A percentile compares a stretch with the other conserved stretches of the same genome.
Evolutionary conservation across 1,140 invertebrate genomes (phyloP).

Genomic region (Anoplophora glabripennis): DNA sequence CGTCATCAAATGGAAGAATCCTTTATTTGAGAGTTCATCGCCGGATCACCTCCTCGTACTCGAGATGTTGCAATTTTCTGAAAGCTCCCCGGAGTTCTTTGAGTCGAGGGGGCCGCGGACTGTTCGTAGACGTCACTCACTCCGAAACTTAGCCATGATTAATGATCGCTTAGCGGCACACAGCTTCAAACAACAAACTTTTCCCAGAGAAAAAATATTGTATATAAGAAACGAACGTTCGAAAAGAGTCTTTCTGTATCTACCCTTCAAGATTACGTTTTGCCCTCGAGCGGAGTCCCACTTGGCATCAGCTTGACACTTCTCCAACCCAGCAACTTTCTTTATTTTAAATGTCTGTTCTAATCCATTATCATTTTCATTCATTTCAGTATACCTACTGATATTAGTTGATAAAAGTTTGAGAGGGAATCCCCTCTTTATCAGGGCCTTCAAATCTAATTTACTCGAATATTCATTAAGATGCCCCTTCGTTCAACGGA

Average conservation of each 20-base stretch:
- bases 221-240: slow-evolving; percentile 56
- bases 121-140: slow-evolving; percentile 56
- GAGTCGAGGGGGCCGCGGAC: slow-evolving; percentile 32
- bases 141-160: slow-evolving; percentile 60
- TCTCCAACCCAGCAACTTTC: slow-evolving; percentile 16
- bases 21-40: slow-evolving; percentile 44
- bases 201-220: slow-evolving; percentile 58
- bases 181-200: slow-evolving; percentile 65
- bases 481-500: no score
- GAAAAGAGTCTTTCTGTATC: slow-evolving; percentile 48
- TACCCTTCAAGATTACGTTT: slow-evolving; percentile 47
- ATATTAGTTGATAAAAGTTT: slow-evolving; percentile 1
- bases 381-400: slow-evolving; percentile 5
- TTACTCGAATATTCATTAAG: no score
- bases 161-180: slow-evolving; percentile 56
- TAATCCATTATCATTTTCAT: slow-evolving; percentile 28
- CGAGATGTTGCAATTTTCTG: slow-evolving; percentile 49
- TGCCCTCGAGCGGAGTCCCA: slow-evolving; percentile 16
- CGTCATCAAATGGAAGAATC: slow-evolving; percentile 39
- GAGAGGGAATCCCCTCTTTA: neutral
- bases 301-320: slow-evolving; percentile 27
- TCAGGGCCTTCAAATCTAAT: no score
- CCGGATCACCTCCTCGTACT: slow-evolving; percentile 30
- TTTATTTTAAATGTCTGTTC: slow-evolving; percentile 28
- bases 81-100: slow-evolving; percentile 47